Evolutionary conservation across 2,797 vertebrate genomes (phyloP), one percentile per base, ranked within the genome.

Genomic region (Pempheris klunzingeri): DNA sequence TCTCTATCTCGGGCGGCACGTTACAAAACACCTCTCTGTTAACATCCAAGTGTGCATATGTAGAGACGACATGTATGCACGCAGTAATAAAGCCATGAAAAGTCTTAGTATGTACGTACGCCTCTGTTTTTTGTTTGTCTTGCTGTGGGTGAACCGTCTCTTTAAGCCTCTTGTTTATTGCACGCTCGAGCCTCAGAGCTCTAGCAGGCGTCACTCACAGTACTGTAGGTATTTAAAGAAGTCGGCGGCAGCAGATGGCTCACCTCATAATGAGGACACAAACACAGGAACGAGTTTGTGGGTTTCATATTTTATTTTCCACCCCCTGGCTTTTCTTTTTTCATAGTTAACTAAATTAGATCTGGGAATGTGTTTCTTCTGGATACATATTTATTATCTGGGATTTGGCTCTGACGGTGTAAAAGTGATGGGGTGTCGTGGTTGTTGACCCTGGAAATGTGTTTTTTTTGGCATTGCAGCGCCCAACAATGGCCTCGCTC

Each of bases 211-310:
- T 86, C 75, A 74, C 15, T 84, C 74, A 62, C 70, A 54, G 81
- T 83, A n/a, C n/a, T n/a, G 87, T 76, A 85, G 90, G 87, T 90
- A 89, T 92, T 87, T 91, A 90, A 92, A 91, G 88, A 86, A 71
- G 75, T 74, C 71, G 64, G 62, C 80, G 28, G 84, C 71, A 53
- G 84, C 82, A 86, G 80, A 79, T 75, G 82, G 77, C 83, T 91
- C 83, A 72, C 83, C 88, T 90, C 84, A 57, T 88, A 86, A 92
- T 77, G 81, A 91, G 82, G 66, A 93, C 93, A 88, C 92, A 93
- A 93, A 93, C 92, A 82, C 81, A 47, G 43, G 3, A 67, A 78
- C 49, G 12, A 60, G 87, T 93, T 94, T 94, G 92, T 93, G 93
- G 87, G 43, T 78, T 82, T 87, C 76, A 77, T 73, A 46, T 82